Base-by-base conservation (phyloP, 2,113 vertebrate genomes). In the Psilopogon haemacephalus region DNA sequence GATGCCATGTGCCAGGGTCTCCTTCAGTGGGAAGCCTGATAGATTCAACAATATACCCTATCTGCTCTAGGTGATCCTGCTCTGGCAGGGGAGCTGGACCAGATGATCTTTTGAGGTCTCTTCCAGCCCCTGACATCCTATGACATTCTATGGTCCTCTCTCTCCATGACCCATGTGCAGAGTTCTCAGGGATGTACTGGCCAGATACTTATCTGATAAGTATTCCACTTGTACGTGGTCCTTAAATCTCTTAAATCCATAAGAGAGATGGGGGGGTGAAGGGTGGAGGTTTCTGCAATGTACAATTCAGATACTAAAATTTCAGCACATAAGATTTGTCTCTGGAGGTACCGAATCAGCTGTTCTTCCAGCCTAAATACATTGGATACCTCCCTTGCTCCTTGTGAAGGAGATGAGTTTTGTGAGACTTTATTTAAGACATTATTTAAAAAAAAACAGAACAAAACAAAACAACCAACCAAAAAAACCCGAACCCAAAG, bases 241-340 rank as follows among this genome's bases (percentile, higher is more conserved):
- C 15, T 35, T 46, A 7, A n/a, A n/a, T n/a, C n/a, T n/a, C 23
- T 38, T 79, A 30, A 89, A 83, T 58, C 13, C 13, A 11, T 3
- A 33, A 54, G 12, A 87, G 11, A 5, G 0, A 9, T 0, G 0
- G 52, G 8, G 18, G 13, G 4, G 3, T 5, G 42, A 69, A 6
- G 2, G 3, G 16, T 44, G 42, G 42, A 44, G 42, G 42, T 89
- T 15, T 21, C 59, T 46, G 7, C 12, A 62, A 15, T 84, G 35
- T 17, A 24, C 63, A 48, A 1, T 17, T 8, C 13, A 79, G 11
- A 17, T 33, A 18, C 46, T 63, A 37, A 56, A 56, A 82, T 40
- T 38, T 38, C 38, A 82, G 35, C 30, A 46, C 26, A 2, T 32
- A 42, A 5, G 5, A 26, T 60, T 42, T 76, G 15, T 32, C 50